Conservation (phyloP, 1,140 invertebrate genomes). For the Oncopodura yosiiana region DNA sequence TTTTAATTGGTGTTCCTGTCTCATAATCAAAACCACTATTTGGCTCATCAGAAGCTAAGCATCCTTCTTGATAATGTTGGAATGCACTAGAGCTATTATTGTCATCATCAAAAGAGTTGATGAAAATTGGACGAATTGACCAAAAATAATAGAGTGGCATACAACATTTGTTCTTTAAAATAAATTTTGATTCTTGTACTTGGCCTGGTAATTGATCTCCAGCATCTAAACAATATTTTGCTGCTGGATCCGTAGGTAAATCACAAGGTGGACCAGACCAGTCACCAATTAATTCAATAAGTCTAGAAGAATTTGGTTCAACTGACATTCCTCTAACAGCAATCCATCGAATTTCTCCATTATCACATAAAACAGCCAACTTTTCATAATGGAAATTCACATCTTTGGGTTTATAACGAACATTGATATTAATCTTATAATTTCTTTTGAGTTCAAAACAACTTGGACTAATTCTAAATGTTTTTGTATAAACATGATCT, state of each 20-base stretch:
- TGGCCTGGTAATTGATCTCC: constrained; percentile 20
- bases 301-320: background rate
- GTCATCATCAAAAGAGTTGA: background rate
- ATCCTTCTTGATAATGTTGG: no score
- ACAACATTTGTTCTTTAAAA: constrained; percentile 21
- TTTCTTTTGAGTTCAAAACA: constrained; percentile 23
- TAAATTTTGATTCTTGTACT: background rate
- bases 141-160: background rate
- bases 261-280: constrained; percentile 28
- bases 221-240: constrained; percentile 14
- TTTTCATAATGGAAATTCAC: constrained; percentile 19
- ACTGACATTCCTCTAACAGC: constrained; percentile 22
- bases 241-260: constrained; percentile 13
- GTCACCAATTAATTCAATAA: constrained; percentile 16
- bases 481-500: background rate
- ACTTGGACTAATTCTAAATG: constrained; percentile 13
- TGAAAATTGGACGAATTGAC: background rate
- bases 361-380: constrained; percentile 28
- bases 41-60: no score
- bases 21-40: no score
- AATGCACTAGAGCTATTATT: no score
- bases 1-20: no score
- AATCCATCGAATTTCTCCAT: constrained; percentile 31
- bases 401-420: constrained; percentile 11
- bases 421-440: constrained; percentile 19